Percentiles rank a stretch among this genome's conserved stretches.
Conservation (phyloP, 23 tunicate genomes). For the Clavelina lepadiformis region DNA sequence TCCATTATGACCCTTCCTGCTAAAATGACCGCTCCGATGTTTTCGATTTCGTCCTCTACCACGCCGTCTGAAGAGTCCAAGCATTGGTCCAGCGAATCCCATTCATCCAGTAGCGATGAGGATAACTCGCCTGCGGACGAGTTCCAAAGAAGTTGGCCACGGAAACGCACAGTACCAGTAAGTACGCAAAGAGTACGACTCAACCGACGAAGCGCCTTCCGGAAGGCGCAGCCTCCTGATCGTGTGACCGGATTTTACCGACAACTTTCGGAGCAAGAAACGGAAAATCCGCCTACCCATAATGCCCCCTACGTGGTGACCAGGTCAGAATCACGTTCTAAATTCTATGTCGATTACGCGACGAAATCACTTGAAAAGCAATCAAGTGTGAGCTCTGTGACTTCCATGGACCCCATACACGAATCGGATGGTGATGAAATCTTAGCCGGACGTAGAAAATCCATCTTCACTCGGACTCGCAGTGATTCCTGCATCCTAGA, state of each 20-base stretch:
- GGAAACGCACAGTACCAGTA: too few relatives aligned
- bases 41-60: too few relatives aligned
- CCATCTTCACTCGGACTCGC: constrained; percentile 9
- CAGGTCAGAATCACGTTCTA: constrained; percentile 16
- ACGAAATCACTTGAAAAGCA: background rate
- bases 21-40: too few relatives aligned
- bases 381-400: background rate
- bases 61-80: too few relatives aligned
- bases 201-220: constrained; percentile 16
- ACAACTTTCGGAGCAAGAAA: constrained; percentile 1
- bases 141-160: too few relatives aligned
- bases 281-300: background rate
- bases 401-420: constrained; percentile 24
- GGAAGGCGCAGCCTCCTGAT: too few relatives aligned
- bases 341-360: constrained; percentile 8
- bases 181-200: too few relatives aligned
- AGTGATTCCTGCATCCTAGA: constrained; percentile 56
- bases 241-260: background rate
- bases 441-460: constrained; percentile 1
- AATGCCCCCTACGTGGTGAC: background rate
- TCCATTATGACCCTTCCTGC: too few relatives aligned
- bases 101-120: too few relatives aligned
- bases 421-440: background rate
- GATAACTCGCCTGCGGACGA: too few relatives aligned
- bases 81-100: too few relatives aligned